Evolutionary conservation across 53 echinoderm and acorn worm genomes (phyloP).

Genomic region (Luidia sarsii): DNA sequence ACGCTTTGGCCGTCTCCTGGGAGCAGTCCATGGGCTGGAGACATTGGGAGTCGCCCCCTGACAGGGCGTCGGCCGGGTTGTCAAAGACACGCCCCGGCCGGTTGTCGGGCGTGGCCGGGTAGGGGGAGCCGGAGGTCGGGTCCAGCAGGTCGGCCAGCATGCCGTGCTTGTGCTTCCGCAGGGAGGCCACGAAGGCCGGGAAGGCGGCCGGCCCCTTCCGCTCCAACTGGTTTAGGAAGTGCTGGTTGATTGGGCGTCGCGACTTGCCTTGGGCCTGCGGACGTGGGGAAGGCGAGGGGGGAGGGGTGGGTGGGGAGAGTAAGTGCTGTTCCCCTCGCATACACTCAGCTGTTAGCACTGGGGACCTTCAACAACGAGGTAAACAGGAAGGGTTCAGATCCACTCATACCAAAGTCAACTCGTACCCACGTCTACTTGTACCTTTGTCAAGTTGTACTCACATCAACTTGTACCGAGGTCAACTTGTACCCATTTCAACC

Average conservation of each 20-base stretch:
- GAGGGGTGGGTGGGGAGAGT: too few relatives aligned
- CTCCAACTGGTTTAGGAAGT: slow-evolving; percentile 68
- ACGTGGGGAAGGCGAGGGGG: too few relatives aligned
- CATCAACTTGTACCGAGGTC: too few relatives aligned
- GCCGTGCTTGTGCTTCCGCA: slow-evolving; percentile 65
- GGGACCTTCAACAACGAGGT: too few relatives aligned
- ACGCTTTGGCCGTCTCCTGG: not conserved
- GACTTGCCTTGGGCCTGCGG: slow-evolving; percentile 18
- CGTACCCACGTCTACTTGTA: too few relatives aligned
- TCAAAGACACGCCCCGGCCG: not conserved
- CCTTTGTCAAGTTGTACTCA: too few relatives aligned
- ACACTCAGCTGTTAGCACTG: too few relatives aligned
- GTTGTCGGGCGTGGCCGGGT: not conserved
- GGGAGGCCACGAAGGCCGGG: slow-evolving; percentile 54
- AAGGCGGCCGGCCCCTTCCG: slow-evolving; percentile 86
- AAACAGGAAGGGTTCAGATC: too few relatives aligned
- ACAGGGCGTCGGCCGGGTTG: slow-evolving; percentile 3
- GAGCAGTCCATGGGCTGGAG: slow-evolving; percentile 49
- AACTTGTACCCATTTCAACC: too few relatives aligned
- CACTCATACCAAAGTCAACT: too few relatives aligned
- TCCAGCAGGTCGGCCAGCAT: slow-evolving; percentile 62
- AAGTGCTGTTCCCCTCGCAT: too few relatives aligned
- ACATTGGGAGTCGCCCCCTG: slow-evolving; percentile 32
- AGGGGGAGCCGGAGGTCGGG: not conserved
- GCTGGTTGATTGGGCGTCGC: slow-evolving; percentile 51